These are phyloP conservation scores for Peromyscus maniculatus DNA, from an alignment of 2,113 vertebrate species.

Conservation along the genomic window DNA sequence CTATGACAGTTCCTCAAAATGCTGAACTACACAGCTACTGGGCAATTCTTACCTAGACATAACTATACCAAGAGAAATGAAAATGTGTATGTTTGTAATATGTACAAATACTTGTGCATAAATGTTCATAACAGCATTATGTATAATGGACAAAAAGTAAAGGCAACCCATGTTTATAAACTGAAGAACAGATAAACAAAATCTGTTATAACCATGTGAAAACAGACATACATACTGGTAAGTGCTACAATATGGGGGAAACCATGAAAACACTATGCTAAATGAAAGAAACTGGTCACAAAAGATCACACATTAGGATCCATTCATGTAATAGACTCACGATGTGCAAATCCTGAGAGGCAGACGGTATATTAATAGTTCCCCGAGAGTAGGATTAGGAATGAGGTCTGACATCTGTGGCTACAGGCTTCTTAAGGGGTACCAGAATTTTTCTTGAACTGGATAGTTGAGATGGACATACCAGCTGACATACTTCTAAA, in stretches of 20 bases:
- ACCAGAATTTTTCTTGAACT: background rate
- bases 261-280: background rate
- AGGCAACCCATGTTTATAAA: background rate
- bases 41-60: background rate
- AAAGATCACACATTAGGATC: background rate
- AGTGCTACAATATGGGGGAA: background rate
- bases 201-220: background rate
- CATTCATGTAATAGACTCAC: background rate
- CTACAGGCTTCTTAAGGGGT: background rate
- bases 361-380: background rate
- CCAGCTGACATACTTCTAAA: background rate
- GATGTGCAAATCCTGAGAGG: background rate
- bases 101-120: background rate
- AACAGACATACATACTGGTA: background rate
- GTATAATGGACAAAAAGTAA: background rate
- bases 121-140: background rate
- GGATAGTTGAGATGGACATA: background rate
- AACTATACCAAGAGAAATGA: slow-evolving; percentile 3
- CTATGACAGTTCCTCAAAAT: background rate
- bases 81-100: background rate
- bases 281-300: background rate
- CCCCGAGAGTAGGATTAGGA: background rate
- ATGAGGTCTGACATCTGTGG: too few species aligned
- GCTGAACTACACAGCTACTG: background rate
- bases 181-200: background rate